Evolutionary conservation across 2,113 vertebrate genomes (phyloP).

Genomic region (Labrus mixtus): DNA sequence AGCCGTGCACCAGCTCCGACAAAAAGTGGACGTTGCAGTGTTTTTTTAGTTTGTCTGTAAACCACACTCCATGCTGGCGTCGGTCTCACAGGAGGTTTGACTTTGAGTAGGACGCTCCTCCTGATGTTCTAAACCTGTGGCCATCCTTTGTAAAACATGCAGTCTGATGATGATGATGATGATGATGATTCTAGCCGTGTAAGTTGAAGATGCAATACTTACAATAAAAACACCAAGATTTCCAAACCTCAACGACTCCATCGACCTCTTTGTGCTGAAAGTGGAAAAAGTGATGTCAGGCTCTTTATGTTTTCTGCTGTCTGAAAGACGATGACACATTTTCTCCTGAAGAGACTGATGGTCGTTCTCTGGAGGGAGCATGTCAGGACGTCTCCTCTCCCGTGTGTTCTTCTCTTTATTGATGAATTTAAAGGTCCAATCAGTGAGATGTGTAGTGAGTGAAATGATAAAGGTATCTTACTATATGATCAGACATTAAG

Average conservation of each 20-base stretch:
- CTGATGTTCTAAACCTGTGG: slow-evolving; percentile 75
- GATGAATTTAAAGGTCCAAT: too few species aligned
- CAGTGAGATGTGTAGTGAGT: too few species aligned
- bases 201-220: slow-evolving; percentile 84
- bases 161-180: slow-evolving; percentile 69
- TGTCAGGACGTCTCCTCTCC: too few species aligned
- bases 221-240: slow-evolving; percentile 83
- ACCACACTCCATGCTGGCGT: slow-evolving; percentile 32
- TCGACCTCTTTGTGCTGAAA: background rate
- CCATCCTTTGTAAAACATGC: slow-evolving; percentile 82
- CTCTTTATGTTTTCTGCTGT: too few species aligned
- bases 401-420: too few species aligned
- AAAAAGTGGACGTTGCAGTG: slow-evolving; percentile 25
- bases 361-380: too few species aligned
- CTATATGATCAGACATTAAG: too few species aligned
- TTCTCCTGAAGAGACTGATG: too few species aligned
- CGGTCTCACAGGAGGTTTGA: slow-evolving; percentile 36
- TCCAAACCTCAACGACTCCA: slow-evolving; percentile 68
- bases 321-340: too few species aligned
- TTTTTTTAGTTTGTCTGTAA: slow-evolving; percentile 22
- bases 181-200: slow-evolving; percentile 74
- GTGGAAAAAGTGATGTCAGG: background rate
- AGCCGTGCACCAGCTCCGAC: slow-evolving; percentile 15
- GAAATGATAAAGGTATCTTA: too few species aligned
- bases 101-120: slow-evolving; percentile 53